Base-by-base conservation (phyloP, 2,113 vertebrate species). In the Salminus brasiliensis region DNA sequence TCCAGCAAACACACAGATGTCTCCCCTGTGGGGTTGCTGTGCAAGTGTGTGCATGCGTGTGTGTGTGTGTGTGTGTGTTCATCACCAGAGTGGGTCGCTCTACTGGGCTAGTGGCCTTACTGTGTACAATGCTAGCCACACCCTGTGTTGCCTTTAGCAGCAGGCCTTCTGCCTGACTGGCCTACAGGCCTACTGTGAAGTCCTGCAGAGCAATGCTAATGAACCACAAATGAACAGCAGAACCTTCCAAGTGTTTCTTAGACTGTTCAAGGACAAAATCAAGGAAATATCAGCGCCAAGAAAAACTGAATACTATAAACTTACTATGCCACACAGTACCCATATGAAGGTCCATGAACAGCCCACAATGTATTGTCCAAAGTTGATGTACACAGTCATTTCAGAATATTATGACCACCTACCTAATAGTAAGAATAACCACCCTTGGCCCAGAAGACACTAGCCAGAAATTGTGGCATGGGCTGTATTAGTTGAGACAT, bases 1-100 rank as follows among this genome's bases (percentile, higher is more conserved):
- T 53, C 55, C 57, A 47, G 73, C 69, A 79, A 70, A 82, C 77
- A 71, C 75, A 72, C 78, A 83, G 79, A 75, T 81, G 75, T 79
- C 84, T 81, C 65, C 67, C 78, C 74, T 62, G 45, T 72, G 62
- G 71, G 79, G 57, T 65, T 65, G 71, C 66, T 21, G 9, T 78
- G 47, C 67, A 45, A 47, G 66, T 67, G 65, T 47, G 52, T 71
- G 63, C 41, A 32, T 41, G 76, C 47, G 52, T 80, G 63, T 72
- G 6, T 76, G n/a, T n/a, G n/a, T n/a, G n/a, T n/a, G n/a, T 49
- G 52, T 80, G 63, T 72, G 6, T 76, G 32, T 67, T 10, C n/a
- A 47, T 74, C 16, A 63, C 52, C 45, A 59, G 66, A 49, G n/a
- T 60, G 55, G 53, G 27, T 55, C 41, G 29, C 53, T 67, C 34